Conservation (phyloP, 1,140 invertebrate species). For the Chelonus insularis region DNA sequence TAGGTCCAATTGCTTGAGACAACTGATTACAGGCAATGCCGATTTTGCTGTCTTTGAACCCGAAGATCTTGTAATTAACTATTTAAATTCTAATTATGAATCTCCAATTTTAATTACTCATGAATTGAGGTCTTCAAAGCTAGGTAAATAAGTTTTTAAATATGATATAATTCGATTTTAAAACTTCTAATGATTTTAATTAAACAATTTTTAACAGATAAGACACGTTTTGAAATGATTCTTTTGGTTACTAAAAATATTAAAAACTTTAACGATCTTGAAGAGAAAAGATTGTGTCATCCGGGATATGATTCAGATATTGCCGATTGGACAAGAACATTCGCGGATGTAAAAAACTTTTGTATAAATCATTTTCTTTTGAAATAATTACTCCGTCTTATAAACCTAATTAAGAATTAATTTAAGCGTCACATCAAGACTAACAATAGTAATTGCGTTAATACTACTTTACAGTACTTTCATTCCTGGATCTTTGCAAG, state of each 20-base stretch:
- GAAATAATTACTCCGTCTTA: too few relatives aligned
- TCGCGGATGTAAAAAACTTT: conserved; percentile 71
- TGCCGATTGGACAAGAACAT: conserved; percentile 68
- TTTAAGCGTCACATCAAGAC: too few relatives aligned
- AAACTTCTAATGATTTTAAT: background rate
- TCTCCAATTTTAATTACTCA: conserved; percentile 71
- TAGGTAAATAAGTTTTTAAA: conserved; percentile 44
- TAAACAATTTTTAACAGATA: conserved; percentile 51
- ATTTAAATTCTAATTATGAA: conserved; percentile 65
- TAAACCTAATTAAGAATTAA: too few relatives aligned
- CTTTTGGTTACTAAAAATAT: conserved; percentile 70
- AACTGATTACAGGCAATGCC: conserved; percentile 71
- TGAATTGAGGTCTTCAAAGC: conserved; percentile 63
- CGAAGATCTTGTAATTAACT: conserved; percentile 72
- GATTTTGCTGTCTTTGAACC: conserved; percentile 82
- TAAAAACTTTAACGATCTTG: conserved; percentile 64
- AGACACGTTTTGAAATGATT: conserved; percentile 69
- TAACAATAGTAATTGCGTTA: too few relatives aligned
- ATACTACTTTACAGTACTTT: too few relatives aligned
- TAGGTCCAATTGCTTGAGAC: conserved; percentile 76
- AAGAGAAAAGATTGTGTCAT: conserved; percentile 73
- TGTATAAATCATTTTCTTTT: too few relatives aligned
- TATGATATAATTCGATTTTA: background rate
- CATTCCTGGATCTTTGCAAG: conserved; percentile 70
- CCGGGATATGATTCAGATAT: conserved; percentile 67